Conservation (phyloP, 2,113 vertebrate species). For the Phaetusa simplex region DNA sequence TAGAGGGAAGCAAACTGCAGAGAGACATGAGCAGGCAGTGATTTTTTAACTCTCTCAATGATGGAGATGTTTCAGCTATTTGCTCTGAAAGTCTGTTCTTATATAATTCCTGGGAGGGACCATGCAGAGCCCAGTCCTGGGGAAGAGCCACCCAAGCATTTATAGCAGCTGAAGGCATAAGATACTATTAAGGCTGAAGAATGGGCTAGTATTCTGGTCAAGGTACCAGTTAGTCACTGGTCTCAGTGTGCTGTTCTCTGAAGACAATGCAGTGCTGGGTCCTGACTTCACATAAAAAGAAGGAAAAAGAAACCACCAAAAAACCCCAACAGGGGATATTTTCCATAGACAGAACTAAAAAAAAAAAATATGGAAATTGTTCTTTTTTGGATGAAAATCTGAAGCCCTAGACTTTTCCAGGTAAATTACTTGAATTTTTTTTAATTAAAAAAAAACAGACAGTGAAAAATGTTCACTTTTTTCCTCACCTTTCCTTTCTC, state of each 20-base stretch:
- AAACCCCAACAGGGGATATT: neutral
- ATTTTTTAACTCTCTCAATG: neutral
- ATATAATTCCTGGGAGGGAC: neutral
- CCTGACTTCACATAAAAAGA: neutral
- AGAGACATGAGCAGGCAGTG: neutral
- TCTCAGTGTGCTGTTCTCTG: neutral
- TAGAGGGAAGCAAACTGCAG: neutral
- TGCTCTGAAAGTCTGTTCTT: neutral
- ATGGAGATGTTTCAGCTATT: neutral
- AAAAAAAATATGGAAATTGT: neutral
- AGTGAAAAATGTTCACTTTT: neutral
- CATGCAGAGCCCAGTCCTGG: neutral
- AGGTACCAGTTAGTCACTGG: neutral
- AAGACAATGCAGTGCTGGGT: neutral
- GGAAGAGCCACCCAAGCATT: neutral
- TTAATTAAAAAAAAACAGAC: neutral
- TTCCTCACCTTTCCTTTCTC: neutral
- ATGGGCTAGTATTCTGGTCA: neutral
- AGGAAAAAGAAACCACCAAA: neutral
- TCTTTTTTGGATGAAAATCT: neutral
- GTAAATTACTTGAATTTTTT: neutral
- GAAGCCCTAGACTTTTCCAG: neutral
- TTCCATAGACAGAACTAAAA: neutral
- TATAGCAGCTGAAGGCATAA: neutral
- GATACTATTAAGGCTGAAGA: neutral